These are phyloP conservation scores for Ypsolopha sequella DNA, from an alignment of 2,888 invertebrate genomes.

Conservation along the genomic window DNA sequence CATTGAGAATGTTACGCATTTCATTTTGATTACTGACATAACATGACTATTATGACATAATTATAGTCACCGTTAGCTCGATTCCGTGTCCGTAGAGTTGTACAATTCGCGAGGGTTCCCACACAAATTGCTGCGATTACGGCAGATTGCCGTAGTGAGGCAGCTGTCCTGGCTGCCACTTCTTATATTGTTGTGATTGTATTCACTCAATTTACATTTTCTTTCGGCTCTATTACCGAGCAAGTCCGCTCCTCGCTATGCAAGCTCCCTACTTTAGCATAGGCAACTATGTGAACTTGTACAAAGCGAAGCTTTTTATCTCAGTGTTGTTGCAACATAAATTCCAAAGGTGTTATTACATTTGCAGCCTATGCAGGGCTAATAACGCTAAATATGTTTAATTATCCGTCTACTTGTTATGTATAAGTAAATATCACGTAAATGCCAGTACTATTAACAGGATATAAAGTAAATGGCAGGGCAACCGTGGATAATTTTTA, in stretches of 20 bases:
- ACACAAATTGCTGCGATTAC: constrained; percentile 52
- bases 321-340: too few species aligned
- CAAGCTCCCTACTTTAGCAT: too few species aligned
- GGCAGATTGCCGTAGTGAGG: constrained; percentile 40
- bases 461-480: too few species aligned
- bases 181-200: neutral
- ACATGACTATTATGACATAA: constrained; percentile 29
- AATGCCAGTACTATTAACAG: too few species aligned
- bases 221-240: neutral
- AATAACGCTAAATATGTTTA: neutral
- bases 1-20: neutral
- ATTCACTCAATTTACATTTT: neutral
- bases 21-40: constrained; percentile 9
- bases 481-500: too few species aligned
- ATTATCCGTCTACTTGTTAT: too few species aligned
- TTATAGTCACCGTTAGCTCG: constrained; percentile 50
- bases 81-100: constrained; percentile 36
- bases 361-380: neutral
- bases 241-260: too few species aligned
- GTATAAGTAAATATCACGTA: too few species aligned
- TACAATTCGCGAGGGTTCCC: constrained; percentile 37
- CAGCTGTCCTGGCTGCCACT: constrained; percentile 6
- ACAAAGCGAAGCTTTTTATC: too few species aligned
- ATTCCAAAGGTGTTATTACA: too few species aligned
- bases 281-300: too few species aligned